A percentile compares a stretch with the other conserved stretches of the same genome.
Conservation (phyloP, 2,888 invertebrate genomes). For the Eupithecia abbreviata region DNA sequence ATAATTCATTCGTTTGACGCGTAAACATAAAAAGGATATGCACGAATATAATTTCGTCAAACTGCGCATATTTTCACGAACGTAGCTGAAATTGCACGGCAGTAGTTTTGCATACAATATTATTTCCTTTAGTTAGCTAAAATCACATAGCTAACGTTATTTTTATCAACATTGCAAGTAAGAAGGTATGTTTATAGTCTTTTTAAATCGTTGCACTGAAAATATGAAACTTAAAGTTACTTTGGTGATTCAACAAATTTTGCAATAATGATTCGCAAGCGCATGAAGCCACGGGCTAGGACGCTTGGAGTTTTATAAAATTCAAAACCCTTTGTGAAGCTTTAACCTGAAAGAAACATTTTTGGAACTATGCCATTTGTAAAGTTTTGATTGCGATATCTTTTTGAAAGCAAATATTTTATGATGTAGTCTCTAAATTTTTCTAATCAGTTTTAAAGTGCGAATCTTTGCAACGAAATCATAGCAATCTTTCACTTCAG, state of each 20-base stretch:
- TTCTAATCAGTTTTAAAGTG: background rate
- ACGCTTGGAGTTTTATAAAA: conserved; percentile 30
- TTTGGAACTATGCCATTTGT: conserved; percentile 42
- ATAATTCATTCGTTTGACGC: conserved; percentile 44
- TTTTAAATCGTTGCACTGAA: background rate
- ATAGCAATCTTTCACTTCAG: conserved; percentile 25
- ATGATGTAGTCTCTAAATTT: background rate
- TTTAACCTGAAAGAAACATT: conserved; percentile 17
- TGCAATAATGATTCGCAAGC: background rate
- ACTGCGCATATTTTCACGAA: conserved; percentile 62
- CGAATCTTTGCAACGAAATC: background rate
- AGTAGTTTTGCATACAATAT: conserved; percentile 54
- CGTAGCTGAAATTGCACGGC: conserved; percentile 54
- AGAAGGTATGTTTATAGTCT: background rate
- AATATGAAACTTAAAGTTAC: background rate
- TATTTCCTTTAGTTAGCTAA: conserved; percentile 45
- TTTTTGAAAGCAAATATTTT: background rate
- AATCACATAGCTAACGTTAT: background rate
- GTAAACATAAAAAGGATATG: conserved; percentile 56
- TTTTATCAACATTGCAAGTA: background rate
- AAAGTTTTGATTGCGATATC: conserved; percentile 38
- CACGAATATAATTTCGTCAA: conserved; percentile 35
- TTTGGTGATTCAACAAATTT: background rate
- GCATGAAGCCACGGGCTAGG: background rate
- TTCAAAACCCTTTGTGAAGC: conserved; percentile 35